phyloP scores from a whole-genome alignment of 2,797 vertebrate genomes.

The Limnodromus scolopaceus region DNA sequence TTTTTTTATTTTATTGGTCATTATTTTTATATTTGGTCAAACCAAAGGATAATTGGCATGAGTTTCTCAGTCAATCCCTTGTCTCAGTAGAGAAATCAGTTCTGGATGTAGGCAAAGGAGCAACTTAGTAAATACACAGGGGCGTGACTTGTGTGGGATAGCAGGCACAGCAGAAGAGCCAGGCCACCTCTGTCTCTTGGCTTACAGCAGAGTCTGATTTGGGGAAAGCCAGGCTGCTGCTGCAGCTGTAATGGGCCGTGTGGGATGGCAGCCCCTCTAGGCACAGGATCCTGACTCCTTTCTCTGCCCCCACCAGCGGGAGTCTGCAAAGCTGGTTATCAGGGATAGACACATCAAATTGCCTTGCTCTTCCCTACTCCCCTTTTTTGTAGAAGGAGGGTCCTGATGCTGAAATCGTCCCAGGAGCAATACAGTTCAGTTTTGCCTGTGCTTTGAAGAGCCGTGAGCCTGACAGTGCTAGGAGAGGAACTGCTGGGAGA shows the following conservation, averaged over 20 bases:
- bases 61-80: neutral
- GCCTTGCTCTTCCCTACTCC: neutral
- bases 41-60: neutral
- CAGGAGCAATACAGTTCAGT: neutral
- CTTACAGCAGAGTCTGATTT: rapidly evolving
- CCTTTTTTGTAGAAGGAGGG: neutral
- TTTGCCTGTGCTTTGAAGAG: neutral
- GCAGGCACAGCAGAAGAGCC: neutral
- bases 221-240: neutral
- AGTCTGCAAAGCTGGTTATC: neutral
- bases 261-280: neutral
- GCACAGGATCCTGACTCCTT: too few relatives aligned
- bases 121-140: too few relatives aligned
- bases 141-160: neutral
- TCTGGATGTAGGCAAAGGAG: neutral
- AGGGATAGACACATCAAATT: too few relatives aligned
- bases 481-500: neutral
- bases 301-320: neutral
- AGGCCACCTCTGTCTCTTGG: neutral
- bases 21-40: neutral
- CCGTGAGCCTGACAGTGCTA: neutral
- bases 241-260: neutral
- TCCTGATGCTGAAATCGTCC: neutral
- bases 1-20: neutral
- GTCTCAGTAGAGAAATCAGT: neutral